Conservation (phyloP, 2,797 vertebrate genomes). For the Chelon labrosus region DNA sequence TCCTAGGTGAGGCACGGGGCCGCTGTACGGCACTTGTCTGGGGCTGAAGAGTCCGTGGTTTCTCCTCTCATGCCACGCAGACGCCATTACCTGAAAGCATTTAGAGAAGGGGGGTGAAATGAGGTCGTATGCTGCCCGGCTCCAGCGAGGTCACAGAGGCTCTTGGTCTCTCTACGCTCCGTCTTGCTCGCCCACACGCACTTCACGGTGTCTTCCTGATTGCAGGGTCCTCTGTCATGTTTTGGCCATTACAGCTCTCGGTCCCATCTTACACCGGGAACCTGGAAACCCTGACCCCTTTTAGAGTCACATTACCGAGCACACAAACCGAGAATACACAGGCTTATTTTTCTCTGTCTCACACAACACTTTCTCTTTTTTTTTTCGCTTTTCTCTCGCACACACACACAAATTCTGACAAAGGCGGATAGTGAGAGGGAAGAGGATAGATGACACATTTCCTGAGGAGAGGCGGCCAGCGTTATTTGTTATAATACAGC, state of each 20-base stretch:
- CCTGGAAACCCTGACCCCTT: constrained; percentile 35
- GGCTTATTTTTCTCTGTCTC: constrained; percentile 21
- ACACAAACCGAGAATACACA: constrained; percentile 29
- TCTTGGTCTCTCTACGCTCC: constrained; percentile 35
- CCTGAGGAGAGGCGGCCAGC: constrained; percentile 44
- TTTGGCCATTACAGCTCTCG: constrained; percentile 50
- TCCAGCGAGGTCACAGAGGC: constrained; percentile 41
- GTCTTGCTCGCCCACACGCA: constrained; percentile 40
- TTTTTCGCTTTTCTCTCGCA: constrained; percentile 3
- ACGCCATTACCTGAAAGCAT: constrained; percentile 58
- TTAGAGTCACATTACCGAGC: constrained; percentile 51
- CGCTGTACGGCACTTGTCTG: constrained; percentile 45
- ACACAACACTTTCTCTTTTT: constrained; percentile 5
- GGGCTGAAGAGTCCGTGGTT: constrained; percentile 43
- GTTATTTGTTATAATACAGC: constrained; percentile 83
- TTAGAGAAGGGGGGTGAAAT: constrained; percentile 44
- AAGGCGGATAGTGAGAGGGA: constrained; percentile 33
- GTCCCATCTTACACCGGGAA: constrained; percentile 32
- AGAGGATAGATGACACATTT: constrained; percentile 64
- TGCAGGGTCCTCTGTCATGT: constrained; percentile 35
- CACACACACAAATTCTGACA: constrained; percentile 28
- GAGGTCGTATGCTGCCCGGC: constrained; percentile 44
- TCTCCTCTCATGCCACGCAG: constrained; percentile 45
- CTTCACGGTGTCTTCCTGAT: constrained; percentile 44
- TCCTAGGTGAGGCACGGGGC: constrained; percentile 37